Percentiles rank a stretch among this genome's conserved stretches.
Evolutionary conservation across 2,888 invertebrate genomes (phyloP).

Genomic region (Spatulosminthurus flaviceps): DNA sequence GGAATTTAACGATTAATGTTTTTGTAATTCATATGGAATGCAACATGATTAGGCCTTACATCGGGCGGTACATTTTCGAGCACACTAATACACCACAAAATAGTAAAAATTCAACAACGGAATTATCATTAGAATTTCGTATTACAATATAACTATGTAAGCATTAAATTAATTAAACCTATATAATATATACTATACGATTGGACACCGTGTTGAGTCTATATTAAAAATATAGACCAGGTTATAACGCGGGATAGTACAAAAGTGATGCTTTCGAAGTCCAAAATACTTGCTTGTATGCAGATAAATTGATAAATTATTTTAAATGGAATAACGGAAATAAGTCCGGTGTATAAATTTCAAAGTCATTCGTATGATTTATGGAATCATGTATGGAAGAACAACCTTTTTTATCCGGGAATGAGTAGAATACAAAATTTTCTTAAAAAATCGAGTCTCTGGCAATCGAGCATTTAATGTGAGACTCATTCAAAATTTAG

Average conservation of each 20-base stretch:
- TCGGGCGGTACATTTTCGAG: slow-evolving; percentile 39
- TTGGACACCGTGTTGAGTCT: background rate
- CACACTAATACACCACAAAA: slow-evolving; percentile 26
- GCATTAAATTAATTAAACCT: background rate
- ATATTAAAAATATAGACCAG: slow-evolving; percentile 15
- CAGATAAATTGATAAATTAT: background rate
- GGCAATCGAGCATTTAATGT: background rate
- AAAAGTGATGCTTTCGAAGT: slow-evolving; percentile 21
- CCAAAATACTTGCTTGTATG: background rate
- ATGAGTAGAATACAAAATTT: background rate
- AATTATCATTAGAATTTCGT: background rate
- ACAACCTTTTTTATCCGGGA: background rate
- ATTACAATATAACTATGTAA: background rate
- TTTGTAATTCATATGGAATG: slow-evolving; percentile 38
- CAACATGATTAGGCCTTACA: slow-evolving; percentile 32
- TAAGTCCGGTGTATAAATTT: background rate
- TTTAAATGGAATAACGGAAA: background rate
- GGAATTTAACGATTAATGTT: background rate
- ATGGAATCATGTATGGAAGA: slow-evolving; percentile 22
- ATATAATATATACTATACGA: background rate
- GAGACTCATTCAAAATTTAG: slow-evolving; percentile 6
- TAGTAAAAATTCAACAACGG: background rate
- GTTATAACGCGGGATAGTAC: slow-evolving; percentile 9
- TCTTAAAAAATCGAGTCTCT: background rate
- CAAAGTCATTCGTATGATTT: background rate